Base-by-base conservation (phyloP, 1,140 invertebrate species). In the roundworm (Caenorhabditis elegans) region DNA sequence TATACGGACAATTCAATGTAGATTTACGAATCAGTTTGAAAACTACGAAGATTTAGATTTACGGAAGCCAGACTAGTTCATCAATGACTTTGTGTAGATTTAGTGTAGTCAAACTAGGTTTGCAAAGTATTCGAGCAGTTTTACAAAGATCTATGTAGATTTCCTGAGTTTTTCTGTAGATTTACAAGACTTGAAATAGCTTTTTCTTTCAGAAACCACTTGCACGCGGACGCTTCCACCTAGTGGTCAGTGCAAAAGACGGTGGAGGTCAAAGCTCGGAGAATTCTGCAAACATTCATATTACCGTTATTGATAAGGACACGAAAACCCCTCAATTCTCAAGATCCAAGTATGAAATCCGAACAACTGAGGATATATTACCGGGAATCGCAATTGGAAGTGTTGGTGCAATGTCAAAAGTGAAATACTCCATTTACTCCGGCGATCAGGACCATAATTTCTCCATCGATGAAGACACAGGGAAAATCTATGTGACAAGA, bases 301-400 rank as follows among this genome's bases (percentile, higher is more conserved):
- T 70, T 1, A 70, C 60, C 2, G 79, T 80, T 2, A 80, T 60
- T 39, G 79, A 80, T 28, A 43, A 48, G 79, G 13, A 26, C 15
- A 19, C 60, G 10, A 70, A 70, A 19, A 70, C 60, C 8, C 60
- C 60, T 0, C 83, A 70, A 22, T 70, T 70, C 26, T 70, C 60
- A 22, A n/a, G 60, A 19, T 70, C 60, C 17, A 70, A 88, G 11
- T 91, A 90, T 80, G 86, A 88, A 2, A 91, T 91, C 81, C 86
- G 89, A 24, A 82, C 91, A 4, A 80, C 85, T 8, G 91, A 91
- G 81, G 88, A 91, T 53, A 88, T 90, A 13, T 79, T 87, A 11
- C 86, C 88, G 4, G 89, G 89, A 3, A 90, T 90, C 28, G 90
- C 86, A 6, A 85, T 91, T 24, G 90, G 88, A 4, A 81, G 81